A percentile compares a stretch with the other conserved stretches of the same genome.
Conservation (phyloP, 2,888 invertebrate species). For the Stenchaetothrips biformis region DNA sequence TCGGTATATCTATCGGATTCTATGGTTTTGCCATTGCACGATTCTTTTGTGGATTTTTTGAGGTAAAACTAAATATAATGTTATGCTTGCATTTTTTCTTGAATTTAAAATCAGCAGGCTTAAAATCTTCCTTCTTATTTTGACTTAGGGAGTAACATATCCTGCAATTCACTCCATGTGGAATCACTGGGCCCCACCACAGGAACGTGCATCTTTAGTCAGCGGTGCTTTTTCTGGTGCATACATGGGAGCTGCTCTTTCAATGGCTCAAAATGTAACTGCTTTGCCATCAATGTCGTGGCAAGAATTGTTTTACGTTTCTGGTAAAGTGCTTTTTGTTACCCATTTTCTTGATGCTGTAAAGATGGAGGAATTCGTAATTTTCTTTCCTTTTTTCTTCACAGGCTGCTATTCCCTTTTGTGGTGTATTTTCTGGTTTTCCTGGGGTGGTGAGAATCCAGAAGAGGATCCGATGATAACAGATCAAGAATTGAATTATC, state of each 20-base stretch:
- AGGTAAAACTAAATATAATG: constrained; percentile 42
- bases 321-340: constrained; percentile 40
- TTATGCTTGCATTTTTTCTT: constrained; percentile 26
- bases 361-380: constrained; percentile 13
- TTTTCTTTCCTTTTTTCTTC: not conserved
- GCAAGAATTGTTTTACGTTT: constrained; percentile 45
- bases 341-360: constrained; percentile 20
- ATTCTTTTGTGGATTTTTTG: constrained; percentile 49
- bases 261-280: constrained; percentile 39
- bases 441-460: constrained; percentile 20
- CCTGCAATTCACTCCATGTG: constrained; percentile 46
- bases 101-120: constrained; percentile 23
- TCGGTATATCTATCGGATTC: constrained; percentile 43
- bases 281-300: constrained; percentile 44
- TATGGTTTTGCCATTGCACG: constrained; percentile 44
- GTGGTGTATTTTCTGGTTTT: not conserved
- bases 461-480: not conserved
- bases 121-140: constrained; percentile 17
- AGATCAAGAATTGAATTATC: not conserved
- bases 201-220: constrained; percentile 44
- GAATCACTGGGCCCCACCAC: constrained; percentile 45
- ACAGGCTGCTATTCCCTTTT: not conserved
- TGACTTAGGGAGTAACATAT: constrained; percentile 44
- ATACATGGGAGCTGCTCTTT: constrained; percentile 44
- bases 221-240: constrained; percentile 46